These are phyloP conservation scores for Liolophura sinensis DNA, from an alignment of 1,140 invertebrate species.

Conservation along the genomic window DNA sequence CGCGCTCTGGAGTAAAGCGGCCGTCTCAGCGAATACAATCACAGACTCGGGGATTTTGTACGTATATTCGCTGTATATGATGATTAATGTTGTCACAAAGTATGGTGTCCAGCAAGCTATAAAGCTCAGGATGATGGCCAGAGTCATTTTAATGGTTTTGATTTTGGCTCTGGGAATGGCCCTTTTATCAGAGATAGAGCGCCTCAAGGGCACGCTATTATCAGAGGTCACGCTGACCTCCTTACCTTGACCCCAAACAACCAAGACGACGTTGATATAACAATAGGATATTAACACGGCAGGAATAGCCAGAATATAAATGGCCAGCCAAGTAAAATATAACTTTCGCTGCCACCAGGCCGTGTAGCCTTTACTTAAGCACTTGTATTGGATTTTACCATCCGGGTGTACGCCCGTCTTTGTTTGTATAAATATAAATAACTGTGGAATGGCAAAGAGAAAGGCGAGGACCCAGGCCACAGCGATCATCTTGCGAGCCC, in stretches of 20 bases:
- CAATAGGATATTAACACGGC: conserved; percentile 57
- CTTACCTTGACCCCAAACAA: conserved; percentile 51
- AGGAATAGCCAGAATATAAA: conserved; percentile 58
- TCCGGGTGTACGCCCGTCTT: conserved; percentile 33
- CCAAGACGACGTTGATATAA: conserved; percentile 57
- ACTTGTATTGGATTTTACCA: conserved; percentile 42
- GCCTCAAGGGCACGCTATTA: conserved; percentile 28
- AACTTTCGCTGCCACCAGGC: conserved; percentile 58
- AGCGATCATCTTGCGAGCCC: conserved; percentile 45
- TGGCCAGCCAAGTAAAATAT: conserved; percentile 58
- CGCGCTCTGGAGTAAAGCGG: conserved; percentile 59
- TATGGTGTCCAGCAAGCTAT: conserved; percentile 61
- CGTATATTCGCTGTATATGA: conserved; percentile 59
- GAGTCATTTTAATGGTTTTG: conserved; percentile 60
- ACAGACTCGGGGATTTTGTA: conserved; percentile 50
- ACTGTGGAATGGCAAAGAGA: conserved; percentile 58
- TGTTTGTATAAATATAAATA: conserved; percentile 59
- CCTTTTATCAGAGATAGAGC: conserved; percentile 32
- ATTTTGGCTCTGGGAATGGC: conserved; percentile 58
- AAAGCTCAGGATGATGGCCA: conserved; percentile 58
- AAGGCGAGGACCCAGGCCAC: conserved; percentile 58
- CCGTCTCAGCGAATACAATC: conserved; percentile 54
- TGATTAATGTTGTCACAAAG: conserved; percentile 56
- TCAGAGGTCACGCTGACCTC: conserved; percentile 11
- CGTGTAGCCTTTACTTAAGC: conserved; percentile 57